These are phyloP conservation scores for Phocoena sinus DNA, from an alignment of 2,113 vertebrate species.

Conservation along the genomic window DNA sequence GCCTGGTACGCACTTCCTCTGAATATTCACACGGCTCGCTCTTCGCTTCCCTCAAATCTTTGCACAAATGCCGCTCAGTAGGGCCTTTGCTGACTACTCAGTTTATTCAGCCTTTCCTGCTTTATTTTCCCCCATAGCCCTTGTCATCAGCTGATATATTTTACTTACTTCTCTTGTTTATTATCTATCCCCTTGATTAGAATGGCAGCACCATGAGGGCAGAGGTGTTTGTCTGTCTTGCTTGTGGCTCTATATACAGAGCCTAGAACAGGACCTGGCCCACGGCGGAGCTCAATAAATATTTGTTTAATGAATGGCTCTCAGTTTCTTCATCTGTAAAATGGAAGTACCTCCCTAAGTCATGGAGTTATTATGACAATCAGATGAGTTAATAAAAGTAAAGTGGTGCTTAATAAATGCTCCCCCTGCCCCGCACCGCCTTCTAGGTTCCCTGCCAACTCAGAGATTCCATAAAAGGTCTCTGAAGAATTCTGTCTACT, in stretches of 20 bases:
- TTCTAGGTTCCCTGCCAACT: not conserved
- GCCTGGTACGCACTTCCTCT: not conserved
- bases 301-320: not conserved
- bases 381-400: not conserved
- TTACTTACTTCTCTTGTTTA: not conserved
- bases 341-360: not conserved
- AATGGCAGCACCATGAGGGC: not conserved
- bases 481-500: not conserved
- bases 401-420: not conserved
- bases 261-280: not conserved
- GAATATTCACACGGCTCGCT: not conserved
- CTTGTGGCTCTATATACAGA: not conserved
- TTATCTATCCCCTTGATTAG: not conserved
- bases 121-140: not conserved
- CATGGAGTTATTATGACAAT: not conserved
- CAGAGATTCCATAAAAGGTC: not conserved
- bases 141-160: not conserved
- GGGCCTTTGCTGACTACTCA: not conserved
- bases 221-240: not conserved
- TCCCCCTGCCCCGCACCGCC: rapidly evolving
- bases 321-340: not conserved
- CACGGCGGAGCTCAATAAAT: not conserved
- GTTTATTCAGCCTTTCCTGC: not conserved
- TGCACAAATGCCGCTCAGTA: not conserved
- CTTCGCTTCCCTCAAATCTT: not conserved